Base-by-base conservation (phyloP, 2,888 invertebrate genomes). In the Perdita meconis region DNA sequence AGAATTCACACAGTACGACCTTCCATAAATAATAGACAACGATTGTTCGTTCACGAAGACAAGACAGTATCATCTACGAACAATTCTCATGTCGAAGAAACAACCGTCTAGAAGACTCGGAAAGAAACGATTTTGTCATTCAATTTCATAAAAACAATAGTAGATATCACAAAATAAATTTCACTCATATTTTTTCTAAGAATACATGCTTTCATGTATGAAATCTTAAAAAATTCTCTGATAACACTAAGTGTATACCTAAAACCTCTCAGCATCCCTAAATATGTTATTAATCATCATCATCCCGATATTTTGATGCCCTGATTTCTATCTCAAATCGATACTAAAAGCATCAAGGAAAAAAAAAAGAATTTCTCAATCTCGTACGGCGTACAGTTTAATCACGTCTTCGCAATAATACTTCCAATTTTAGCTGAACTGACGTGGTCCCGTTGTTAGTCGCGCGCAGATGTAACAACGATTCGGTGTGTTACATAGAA, bases 401-500 rank as follows among this genome's bases (percentile, higher is more conserved):
- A 65, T 65, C 65, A 50, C 47, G 60, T 60, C 22, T 19, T 53
- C 40, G 75, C 53, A 59, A 53, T 60, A 60, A 60, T 26, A 70
- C 40, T 53, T 63, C 72, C 60, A 71, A 57, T 81, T 78, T 38
- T 57, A 53, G 64, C 36, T 66, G 34, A 26, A 69, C 19, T 38
- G 6, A 30, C 51, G 57, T 51, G 72, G 69, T 57, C 66, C 53
- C 51, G 56, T 67, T 69, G 74, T 76, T 65, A 71, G 24, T n/a
- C 12, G 24, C 60, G 51, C 40, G 12, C 38, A 50, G 63, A 79
- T 65, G 64, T 68, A 78, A 78, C 67, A 67, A 67, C 64, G 63
- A 66, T 77, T 73, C 63, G 68, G 51, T 74, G 74, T 83, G 68
- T 84, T 87, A 81, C 84, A 88, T 84, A 85, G 88, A 78, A 80